Conservation (phyloP, 1,140 invertebrate species). For the Orius insidiosus region DNA sequence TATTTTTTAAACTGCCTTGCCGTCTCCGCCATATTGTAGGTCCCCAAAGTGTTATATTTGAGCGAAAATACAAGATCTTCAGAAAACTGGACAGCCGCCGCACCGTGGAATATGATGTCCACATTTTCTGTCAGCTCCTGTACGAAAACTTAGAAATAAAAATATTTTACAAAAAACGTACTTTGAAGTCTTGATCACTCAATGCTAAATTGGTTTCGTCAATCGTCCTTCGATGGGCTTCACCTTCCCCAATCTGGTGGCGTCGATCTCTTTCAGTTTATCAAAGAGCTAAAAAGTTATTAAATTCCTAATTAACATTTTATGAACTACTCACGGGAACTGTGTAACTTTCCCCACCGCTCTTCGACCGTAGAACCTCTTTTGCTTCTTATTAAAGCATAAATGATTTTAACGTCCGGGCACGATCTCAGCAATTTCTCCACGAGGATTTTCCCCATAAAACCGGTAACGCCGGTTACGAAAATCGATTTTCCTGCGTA, state of each 20-base stretch:
- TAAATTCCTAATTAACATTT: not conserved
- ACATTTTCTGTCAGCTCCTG: not conserved
- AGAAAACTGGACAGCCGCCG: not conserved
- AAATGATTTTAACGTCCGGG: conserved; percentile 52
- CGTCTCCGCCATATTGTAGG: not conserved
- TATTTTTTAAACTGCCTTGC: not conserved
- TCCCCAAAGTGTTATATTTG: not conserved
- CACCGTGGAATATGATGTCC: not conserved
- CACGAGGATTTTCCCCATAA: conserved; percentile 57
- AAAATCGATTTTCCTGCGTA: conserved; percentile 35
- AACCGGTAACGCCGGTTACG: conserved; percentile 51
- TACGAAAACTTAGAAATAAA: not conserved
- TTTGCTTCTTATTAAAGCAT: conserved; percentile 51
- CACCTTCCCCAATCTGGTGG: not conserved
- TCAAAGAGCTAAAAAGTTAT: not conserved
- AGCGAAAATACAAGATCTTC: not conserved
- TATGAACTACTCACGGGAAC: conserved; percentile 32
- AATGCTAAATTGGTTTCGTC: not conserved
- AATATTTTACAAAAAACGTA: not conserved
- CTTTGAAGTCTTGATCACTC: not conserved
- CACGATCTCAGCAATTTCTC: conserved; percentile 71
- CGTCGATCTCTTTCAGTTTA: not conserved
- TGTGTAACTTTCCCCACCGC: conserved; percentile 40
- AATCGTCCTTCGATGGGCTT: not conserved
- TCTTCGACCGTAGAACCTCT: conserved; percentile 37